Conservation (phyloP, 1,140 invertebrate species). For the Penaeus vannamei region DNA sequence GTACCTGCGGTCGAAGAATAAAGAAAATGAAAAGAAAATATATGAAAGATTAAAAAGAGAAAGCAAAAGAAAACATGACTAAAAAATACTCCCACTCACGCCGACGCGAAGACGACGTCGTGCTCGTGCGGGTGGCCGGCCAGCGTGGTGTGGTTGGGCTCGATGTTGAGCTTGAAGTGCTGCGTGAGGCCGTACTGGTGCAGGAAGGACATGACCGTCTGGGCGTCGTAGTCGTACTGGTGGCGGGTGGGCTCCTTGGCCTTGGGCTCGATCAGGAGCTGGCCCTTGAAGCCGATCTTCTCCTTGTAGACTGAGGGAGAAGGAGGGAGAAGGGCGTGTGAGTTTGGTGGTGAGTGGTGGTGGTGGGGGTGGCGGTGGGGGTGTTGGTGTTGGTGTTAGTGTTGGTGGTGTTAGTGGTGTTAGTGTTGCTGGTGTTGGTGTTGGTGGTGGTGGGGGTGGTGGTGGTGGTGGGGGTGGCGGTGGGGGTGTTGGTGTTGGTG, state of each 20-base stretch:
- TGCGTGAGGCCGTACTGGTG: slow-evolving; percentile 78
- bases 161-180: slow-evolving; percentile 78
- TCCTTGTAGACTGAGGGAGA: slow-evolving; percentile 76
- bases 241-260: slow-evolving; percentile 74
- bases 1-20: slow-evolving; percentile 70
- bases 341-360: not conserved
- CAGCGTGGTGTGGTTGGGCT: slow-evolving; percentile 76
- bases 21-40: not conserved
- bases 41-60: not conserved
- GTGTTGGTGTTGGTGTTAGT: no score
- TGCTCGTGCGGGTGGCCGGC: slow-evolving; percentile 74
- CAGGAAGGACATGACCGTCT: slow-evolving; percentile 78
- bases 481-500: no score
- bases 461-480: no score
- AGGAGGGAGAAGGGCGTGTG: not conserved
- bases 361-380: not conserved
- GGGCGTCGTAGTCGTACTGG: slow-evolving; percentile 79
- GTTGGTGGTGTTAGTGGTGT: no score
- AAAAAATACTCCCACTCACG: slow-evolving; percentile 70
- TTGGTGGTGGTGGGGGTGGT: no score
- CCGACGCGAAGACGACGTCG: slow-evolving; percentile 73
- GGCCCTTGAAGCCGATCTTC: slow-evolving; percentile 78
- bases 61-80: not conserved
- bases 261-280: slow-evolving; percentile 77
- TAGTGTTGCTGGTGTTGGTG: no score